These are phyloP conservation scores for Rynchops niger DNA, from an alignment of 2,113 vertebrate genomes.

Conservation along the genomic window DNA sequence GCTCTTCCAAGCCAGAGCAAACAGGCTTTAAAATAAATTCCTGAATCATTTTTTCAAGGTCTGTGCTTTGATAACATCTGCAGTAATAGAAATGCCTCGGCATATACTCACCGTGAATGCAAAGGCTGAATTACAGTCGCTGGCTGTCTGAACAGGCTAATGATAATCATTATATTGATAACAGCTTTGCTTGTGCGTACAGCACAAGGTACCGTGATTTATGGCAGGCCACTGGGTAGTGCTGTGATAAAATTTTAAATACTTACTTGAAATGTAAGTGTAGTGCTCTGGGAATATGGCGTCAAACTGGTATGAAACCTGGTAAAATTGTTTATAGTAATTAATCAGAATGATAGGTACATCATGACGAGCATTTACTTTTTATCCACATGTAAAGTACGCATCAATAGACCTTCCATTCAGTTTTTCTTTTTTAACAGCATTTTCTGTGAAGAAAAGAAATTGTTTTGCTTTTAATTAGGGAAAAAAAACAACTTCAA, in stretches of 20 bases:
- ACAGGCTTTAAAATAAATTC: constrained; percentile 14
- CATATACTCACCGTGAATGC: neutral
- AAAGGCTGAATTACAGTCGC: neutral
- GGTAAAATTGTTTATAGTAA: neutral
- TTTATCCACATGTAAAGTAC: neutral
- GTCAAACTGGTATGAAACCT: neutral
- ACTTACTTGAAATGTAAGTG: neutral
- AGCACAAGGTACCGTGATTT: neutral
- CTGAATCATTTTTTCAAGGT: neutral
- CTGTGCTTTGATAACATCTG: constrained; percentile 46
- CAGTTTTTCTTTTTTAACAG: neutral
- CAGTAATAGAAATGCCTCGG: neutral
- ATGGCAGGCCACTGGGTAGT: neutral
- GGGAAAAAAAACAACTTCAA: neutral
- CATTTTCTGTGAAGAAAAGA: neutral
- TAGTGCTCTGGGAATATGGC: accelerated
- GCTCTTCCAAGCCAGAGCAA: neutral
- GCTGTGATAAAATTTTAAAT: neutral
- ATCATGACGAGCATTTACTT: accelerated
- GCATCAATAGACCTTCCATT: neutral
- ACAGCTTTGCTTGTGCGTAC: neutral
- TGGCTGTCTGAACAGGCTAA: neutral
- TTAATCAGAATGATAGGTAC: neutral
- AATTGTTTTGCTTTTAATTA: neutral
- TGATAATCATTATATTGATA: neutral